These are phyloP conservation scores for Cavia porcellus DNA, from an alignment of 2,113 vertebrate species.

Conservation along the genomic window DNA sequence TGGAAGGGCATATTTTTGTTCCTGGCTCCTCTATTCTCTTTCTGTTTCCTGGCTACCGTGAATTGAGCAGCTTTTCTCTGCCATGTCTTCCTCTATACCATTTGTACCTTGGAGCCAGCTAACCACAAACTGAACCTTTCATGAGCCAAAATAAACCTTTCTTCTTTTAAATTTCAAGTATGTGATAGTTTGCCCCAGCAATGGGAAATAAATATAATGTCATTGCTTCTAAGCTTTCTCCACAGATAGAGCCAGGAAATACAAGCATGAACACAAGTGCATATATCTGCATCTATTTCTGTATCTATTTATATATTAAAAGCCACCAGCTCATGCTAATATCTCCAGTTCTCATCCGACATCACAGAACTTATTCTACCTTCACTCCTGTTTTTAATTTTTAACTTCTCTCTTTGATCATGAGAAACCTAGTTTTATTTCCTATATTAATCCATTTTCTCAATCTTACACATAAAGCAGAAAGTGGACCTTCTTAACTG, in stretches of 20 bases:
- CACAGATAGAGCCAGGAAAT: not conserved
- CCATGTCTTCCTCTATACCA: not conserved
- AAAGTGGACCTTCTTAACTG: not conserved
- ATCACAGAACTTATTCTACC: not conserved
- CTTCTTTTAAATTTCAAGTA: not conserved
- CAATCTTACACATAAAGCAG: not conserved
- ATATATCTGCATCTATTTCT: not conserved
- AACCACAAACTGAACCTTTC: not conserved
- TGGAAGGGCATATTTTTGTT: not conserved
- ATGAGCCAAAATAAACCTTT: not conserved
- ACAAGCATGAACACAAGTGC: not conserved
- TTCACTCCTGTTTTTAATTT: constrained; percentile 15
- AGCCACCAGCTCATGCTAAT: not conserved
- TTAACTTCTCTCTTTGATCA: not conserved
- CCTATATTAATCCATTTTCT: not conserved
- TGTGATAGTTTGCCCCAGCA: not conserved
- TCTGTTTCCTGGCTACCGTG: not conserved
- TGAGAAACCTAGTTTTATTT: not conserved
- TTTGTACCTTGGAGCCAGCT: not conserved
- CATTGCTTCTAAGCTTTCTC: not conserved
- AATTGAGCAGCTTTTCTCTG: not conserved
- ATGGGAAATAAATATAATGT: not conserved
- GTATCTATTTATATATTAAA: not conserved
- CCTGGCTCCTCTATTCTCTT: not conserved
- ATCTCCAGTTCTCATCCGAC: not conserved